Evolutionary conservation across 2,113 vertebrate species (phyloP), one percentile per base, ranked within the genome.

Genomic region (Daubentonia madagascariensis): DNA sequence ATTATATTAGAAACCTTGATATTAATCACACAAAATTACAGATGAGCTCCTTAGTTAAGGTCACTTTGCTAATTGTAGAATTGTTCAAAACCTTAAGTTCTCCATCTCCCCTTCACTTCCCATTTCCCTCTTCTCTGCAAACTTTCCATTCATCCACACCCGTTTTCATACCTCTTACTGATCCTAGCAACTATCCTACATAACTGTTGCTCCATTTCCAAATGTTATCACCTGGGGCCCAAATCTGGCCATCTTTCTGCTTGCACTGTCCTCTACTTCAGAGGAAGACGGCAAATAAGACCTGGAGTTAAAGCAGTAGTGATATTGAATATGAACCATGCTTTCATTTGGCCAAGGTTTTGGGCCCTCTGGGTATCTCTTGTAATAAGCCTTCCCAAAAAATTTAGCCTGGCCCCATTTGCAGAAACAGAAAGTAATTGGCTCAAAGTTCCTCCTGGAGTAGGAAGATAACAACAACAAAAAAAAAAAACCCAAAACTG

Each of bases 181-280:
- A 57, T 37, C 8, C n/a, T 72, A 57, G 73, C 37, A 91, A 43
- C 18, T n/a, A 1, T 22, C 20, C 6, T 80, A 4, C 14, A 20
- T 30, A 61, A n/a, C 8, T 79, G 28, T 28, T 40, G 61, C 32
- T 32, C 65, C 7, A 0, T 75, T 73, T 75, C 17, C 43, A 59
- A 40, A 3, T n/a, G 10, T 40, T 52, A 59, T 16, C 30, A 13
- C 35, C 16, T 17, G 1, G 16, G 12, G 0, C 3, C 14, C 32
- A 43, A 59, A 45, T 48, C 18, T 43, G 10, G 40, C 20, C n/a
- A 3, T 89, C 52, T 89, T 68, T 6, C n/a, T 8, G 13, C 11
- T 14, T 57, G 18, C 3, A 11, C 3, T 37, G 79, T 37, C 52
- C 17, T 85, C 7, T 48, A 4, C 10, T 48, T 61, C 12, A n/a